Evolutionary conservation across 1,140 invertebrate genomes (phyloP).

Genomic region (Philaenus spumarius): DNA sequence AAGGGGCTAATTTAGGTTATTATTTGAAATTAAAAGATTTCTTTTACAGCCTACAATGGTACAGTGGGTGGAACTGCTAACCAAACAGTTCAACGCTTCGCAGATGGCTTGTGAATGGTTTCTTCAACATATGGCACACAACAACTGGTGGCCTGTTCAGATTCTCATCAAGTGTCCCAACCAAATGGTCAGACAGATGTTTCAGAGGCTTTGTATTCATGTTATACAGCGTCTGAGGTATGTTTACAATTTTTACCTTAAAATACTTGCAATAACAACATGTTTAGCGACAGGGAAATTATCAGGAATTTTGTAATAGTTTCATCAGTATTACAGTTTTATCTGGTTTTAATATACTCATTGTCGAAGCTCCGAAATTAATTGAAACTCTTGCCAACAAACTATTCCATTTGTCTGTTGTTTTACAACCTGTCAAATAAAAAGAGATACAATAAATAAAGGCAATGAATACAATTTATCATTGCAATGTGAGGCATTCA

Average conservation of each 20-base stretch:
- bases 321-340: too few species aligned
- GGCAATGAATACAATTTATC: too few species aligned
- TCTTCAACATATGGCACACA: slow-evolving; percentile 82
- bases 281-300: not conserved
- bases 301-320: too few species aligned
- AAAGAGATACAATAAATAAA: not conserved
- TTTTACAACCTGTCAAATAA: not conserved
- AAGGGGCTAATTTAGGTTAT: too few species aligned
- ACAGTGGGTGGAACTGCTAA: slow-evolving; percentile 90
- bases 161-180: slow-evolving; percentile 93
- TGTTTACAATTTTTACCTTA: slow-evolving; percentile 23
- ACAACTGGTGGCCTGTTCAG: slow-evolving; percentile 93
- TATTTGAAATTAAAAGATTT: too few species aligned
- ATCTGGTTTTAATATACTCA: too few species aligned
- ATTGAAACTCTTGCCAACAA: too few species aligned
- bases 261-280: not conserved
- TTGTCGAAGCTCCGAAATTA: too few species aligned
- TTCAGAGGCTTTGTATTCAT: slow-evolving; percentile 87
- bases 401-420: too few species aligned
- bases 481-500: too few species aligned
- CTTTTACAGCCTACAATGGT: slow-evolving; percentile 79
- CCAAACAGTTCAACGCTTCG: slow-evolving; percentile 91
- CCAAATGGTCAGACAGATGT: slow-evolving; percentile 92
- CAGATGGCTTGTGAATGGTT: slow-evolving; percentile 88
- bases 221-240: slow-evolving; percentile 82